Base-by-base conservation (phyloP, 2,113 vertebrate genomes). In the Baryphthengus martii region DNA sequence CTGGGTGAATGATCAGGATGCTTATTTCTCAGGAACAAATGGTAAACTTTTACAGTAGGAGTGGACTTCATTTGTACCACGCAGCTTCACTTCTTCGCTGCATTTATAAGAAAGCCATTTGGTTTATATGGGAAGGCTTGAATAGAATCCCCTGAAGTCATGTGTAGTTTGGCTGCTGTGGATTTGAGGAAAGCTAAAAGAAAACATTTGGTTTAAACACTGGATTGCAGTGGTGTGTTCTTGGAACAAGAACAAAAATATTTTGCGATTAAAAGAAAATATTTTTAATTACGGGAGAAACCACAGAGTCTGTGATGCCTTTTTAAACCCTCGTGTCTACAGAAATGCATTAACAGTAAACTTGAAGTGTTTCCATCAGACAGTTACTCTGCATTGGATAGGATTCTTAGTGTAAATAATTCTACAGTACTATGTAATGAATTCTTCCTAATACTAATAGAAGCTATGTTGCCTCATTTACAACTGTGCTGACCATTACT, bases 221-320 rank as follows among this genome's bases (percentile, higher is more conserved):
- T 86, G 92, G 44, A 52, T 88, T 93, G 55, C 56, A 84, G 65
- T 80, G 52, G 40, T 79, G 28, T 94, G 61, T 75, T 90, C 90
- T 75, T 94, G 88, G 83, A 96, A 86, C 31, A 86, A 86, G 88
- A 93, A 93, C 68, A 92, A 95, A 93, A 95, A 96, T 96, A 95
- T 92, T 88, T 91, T 95, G 21, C 52, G 56, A 74, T 71, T 91
- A 52, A 93, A 96, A 71, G 15, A 93, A 96, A 96, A 94, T 94
- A 95, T 95, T 94, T 93, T 83, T 96, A 93, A 88, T 90, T 93
- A 68, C 35, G 74, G 25, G 53, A 90, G 56, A 94, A 90, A 90
- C 33, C 52, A 78, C 42, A 35, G 82, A 83, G 50, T 66, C 61
- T 92, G 39, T 71, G 44, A 78, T 92, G 90, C 56, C 28, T 94